Conservation (phyloP, 1,140 invertebrate species). For the Meloidogyne hapla region DNA sequence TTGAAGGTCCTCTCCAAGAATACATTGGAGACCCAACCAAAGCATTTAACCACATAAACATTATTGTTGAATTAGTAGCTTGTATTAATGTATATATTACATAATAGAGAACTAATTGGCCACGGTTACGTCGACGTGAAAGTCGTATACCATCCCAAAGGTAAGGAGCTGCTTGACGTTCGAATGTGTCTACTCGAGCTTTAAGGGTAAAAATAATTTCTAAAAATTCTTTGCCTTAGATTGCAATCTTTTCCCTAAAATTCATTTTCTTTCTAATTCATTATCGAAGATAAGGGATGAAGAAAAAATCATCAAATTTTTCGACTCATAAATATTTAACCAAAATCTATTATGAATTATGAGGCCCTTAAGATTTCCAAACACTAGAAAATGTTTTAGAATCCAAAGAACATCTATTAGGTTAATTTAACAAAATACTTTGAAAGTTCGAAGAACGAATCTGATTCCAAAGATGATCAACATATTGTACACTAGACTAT, state of each 20-base stretch:
- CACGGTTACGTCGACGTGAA: conserved; percentile 47
- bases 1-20: conserved; percentile 48
- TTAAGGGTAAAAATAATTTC: no score
- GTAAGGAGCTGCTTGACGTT: conserved; percentile 55
- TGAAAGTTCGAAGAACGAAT: conserved; percentile 38
- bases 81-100: conserved; percentile 56
- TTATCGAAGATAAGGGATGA: no score
- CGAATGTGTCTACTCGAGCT: conserved; percentile 55
- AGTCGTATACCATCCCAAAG: conserved; percentile 62
- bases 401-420: neutral
- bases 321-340: no score
- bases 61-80: conserved; percentile 49
- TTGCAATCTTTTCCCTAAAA: no score
- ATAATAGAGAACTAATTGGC: conserved; percentile 55
- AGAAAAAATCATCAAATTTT: no score
- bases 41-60: conserved; percentile 56
- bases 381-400: neutral
- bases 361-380: no score
- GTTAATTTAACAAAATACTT: conserved; percentile 29
- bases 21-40: conserved; percentile 58
- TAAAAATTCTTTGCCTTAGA: no score
- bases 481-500: conserved; percentile 19
- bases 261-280: no score
- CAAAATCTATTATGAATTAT: no score
- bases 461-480: conserved; percentile 26